phyloP scores from a whole-genome alignment of 2,797 vertebrate genomes.

The Hippocampus kuda region DNA sequence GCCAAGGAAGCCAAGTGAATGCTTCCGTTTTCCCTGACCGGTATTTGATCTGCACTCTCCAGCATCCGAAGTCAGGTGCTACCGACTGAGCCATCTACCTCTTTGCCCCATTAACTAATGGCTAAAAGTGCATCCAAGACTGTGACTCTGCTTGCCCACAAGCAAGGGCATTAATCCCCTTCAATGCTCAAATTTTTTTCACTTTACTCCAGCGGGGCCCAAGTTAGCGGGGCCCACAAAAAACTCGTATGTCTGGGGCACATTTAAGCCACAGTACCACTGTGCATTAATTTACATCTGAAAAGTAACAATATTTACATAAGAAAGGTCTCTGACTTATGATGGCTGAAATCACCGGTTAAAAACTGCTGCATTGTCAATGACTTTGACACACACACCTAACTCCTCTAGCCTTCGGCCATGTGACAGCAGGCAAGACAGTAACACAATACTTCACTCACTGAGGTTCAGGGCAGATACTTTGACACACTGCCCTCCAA shows the following conservation, averaged over 20 bases:
- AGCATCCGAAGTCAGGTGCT: no score
- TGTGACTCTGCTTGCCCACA: no score
- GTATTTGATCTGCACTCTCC: no score
- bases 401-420: constrained; percentile 51
- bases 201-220: no score
- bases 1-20: no score
- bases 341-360: background rate
- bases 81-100: no score
- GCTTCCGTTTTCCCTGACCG: no score
- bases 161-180: no score
- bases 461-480: constrained; percentile 51
- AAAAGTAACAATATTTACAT: constrained; percentile 5
- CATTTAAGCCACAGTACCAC: background rate
- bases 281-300: background rate
- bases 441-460: constrained; percentile 46
- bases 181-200: no score
- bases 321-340: constrained; percentile 17
- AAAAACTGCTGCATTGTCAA: constrained; percentile 28
- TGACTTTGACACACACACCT: constrained; percentile 23
- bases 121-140: no score
- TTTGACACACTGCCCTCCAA: constrained; percentile 57
- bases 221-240: background rate
- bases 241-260: background rate
- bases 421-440: constrained; percentile 42
- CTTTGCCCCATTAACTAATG: no score